A percentile compares a stretch with the other conserved stretches of the same genome.
These are phyloP conservation scores for Atherinomorus stipes DNA, from an alignment of 2,113 vertebrate species.

Conservation along the genomic window DNA sequence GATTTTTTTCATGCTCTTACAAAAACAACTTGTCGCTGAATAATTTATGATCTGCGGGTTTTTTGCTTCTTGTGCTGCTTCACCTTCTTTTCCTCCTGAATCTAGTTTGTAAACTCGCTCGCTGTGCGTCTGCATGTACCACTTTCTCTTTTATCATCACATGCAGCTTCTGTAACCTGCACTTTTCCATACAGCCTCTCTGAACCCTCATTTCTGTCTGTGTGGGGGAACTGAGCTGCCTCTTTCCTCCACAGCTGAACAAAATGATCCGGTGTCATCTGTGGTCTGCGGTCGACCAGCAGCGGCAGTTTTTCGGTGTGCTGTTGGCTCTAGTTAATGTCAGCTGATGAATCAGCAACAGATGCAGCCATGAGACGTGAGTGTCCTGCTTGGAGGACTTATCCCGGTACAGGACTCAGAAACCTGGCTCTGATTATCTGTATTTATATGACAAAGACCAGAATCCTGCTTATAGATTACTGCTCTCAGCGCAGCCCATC, in stretches of 20 bases:
- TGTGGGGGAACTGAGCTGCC: neutral
- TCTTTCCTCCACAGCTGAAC: neutral
- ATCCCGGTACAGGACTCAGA: neutral
- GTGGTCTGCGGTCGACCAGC: neutral
- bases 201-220: neutral
- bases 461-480: neutral
- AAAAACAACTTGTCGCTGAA: slow-evolving; percentile 66
- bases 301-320: neutral
- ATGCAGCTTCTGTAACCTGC: too few species aligned
- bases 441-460: neutral
- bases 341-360: neutral
- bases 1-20: slow-evolving; percentile 41
- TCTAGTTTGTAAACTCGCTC: slow-evolving; percentile 12
- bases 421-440: neutral
- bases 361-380: neutral
- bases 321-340: neutral
- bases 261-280: neutral
- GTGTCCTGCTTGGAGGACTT: too few species aligned
- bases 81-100: slow-evolving; percentile 33
- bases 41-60: slow-evolving; percentile 62
- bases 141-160: neutral
- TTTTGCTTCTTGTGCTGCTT: slow-evolving; percentile 32
- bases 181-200: neutral
- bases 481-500: neutral
- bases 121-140: neutral